phyloP scores from a whole-genome alignment of 2,113 vertebrate species.

The Okapia johnstoni region DNA sequence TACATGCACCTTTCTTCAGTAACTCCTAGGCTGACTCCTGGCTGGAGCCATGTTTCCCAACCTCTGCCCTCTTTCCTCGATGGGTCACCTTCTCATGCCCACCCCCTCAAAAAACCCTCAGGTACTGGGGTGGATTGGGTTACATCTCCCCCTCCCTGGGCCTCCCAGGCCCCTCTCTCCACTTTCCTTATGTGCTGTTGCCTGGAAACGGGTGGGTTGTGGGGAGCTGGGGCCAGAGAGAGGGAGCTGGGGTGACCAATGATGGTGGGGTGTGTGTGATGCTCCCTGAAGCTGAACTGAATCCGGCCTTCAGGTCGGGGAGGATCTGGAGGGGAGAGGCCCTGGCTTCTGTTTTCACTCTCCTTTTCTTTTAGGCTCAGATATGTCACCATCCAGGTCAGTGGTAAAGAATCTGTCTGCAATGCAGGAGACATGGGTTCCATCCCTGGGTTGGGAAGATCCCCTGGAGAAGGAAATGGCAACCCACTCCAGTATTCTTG shows the following conservation, averaged over 20 bases:
- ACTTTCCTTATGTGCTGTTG: constrained; percentile 86
- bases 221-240: constrained; percentile 70
- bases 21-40: background rate
- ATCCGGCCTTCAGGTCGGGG: background rate
- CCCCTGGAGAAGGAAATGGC: background rate
- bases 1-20: background rate
- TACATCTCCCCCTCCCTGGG: constrained; percentile 78
- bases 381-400: background rate
- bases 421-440: background rate
- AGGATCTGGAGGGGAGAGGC: background rate
- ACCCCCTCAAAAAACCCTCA: background rate
- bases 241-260: constrained; percentile 8
- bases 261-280: background rate
- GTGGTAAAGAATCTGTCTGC: background rate
- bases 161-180: constrained; percentile 80
- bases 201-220: constrained; percentile 87
- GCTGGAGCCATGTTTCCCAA: background rate
- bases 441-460: background rate
- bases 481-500: background rate
- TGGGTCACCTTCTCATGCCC: background rate
- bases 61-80: background rate
- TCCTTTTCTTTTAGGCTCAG: background rate
- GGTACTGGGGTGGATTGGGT: constrained; percentile 73
- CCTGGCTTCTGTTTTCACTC: background rate
- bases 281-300: background rate